Evolutionary conservation across 2,113 vertebrate species (phyloP).

Genomic region (Carlito syrichta): DNA sequence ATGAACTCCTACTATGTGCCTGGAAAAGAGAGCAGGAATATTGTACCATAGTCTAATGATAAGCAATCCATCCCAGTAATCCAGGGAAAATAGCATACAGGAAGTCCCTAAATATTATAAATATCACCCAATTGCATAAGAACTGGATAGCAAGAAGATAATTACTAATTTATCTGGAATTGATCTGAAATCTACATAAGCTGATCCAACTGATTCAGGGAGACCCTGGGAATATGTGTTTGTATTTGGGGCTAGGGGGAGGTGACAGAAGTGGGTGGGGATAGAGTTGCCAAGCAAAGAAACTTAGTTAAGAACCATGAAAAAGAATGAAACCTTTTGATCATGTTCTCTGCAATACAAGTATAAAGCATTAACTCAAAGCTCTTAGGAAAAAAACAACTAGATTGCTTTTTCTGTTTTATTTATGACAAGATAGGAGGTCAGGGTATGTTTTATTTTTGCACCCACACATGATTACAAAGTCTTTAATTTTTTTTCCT

Average conservation of each 20-base stretch:
- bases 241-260: rapidly evolving
- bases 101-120: not conserved
- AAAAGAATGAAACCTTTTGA: not conserved
- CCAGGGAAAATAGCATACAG: not conserved
- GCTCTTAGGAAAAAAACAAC: constrained; percentile 41
- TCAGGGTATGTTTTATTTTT: constrained; percentile 45
- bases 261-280: not conserved
- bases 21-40: not conserved
- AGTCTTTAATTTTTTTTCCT: constrained; percentile 54
- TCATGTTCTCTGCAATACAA: not conserved
- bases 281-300: not conserved
- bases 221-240: not conserved
- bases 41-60: not conserved
- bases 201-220: not conserved
- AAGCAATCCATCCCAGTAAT: too few species aligned
- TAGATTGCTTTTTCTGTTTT: not conserved
- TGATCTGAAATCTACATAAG: not conserved
- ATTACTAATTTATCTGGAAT: not conserved
- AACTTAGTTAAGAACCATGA: not conserved
- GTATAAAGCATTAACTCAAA: not conserved
- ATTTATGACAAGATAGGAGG: constrained; percentile 35
- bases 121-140: not conserved
- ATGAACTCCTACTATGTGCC: not conserved
- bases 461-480: constrained; percentile 58
- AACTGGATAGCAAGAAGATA: not conserved